phyloP scores from a whole-genome alignment of 2,113 vertebrate species.

The Phasianus colchicus region DNA sequence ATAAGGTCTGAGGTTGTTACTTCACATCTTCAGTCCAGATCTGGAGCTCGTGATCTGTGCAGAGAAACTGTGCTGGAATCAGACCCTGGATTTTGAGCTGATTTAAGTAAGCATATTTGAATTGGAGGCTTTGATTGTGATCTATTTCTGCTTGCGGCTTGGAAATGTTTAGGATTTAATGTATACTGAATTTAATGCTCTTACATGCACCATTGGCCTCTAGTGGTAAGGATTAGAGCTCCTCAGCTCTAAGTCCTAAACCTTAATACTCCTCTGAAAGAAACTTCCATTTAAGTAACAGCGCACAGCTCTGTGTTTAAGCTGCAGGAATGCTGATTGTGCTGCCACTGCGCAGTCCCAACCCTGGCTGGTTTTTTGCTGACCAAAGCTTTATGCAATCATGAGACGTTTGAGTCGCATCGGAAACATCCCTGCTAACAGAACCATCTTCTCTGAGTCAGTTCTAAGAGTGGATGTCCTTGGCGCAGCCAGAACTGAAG shows the following conservation, averaged over 20 bases:
- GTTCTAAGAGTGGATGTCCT: neutral
- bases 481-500: neutral
- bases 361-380: neutral
- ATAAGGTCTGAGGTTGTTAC: constrained; percentile 4
- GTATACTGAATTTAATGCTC: constrained; percentile 23
- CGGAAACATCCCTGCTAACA: neutral
- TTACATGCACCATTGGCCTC: constrained; percentile 40
- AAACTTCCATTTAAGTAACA: neutral
- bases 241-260: constrained; percentile 29
- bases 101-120: neutral
- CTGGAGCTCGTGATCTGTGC: neutral
- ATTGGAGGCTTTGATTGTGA: constrained; percentile 33
- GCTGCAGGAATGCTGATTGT: neutral
- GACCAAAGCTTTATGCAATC: neutral
- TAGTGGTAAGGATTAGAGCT: constrained; percentile 36
- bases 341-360: neutral
- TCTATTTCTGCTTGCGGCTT: constrained; percentile 33
- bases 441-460: neutral
- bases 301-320: neutral
- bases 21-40: constrained; percentile 12
- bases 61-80: neutral
- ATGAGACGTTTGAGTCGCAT: neutral
- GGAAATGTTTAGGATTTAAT: constrained; percentile 56
- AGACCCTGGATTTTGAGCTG: neutral
- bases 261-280: constrained; percentile 16